Base-by-base conservation (phyloP, 2,113 vertebrate species). In the Rhea americana region DNA sequence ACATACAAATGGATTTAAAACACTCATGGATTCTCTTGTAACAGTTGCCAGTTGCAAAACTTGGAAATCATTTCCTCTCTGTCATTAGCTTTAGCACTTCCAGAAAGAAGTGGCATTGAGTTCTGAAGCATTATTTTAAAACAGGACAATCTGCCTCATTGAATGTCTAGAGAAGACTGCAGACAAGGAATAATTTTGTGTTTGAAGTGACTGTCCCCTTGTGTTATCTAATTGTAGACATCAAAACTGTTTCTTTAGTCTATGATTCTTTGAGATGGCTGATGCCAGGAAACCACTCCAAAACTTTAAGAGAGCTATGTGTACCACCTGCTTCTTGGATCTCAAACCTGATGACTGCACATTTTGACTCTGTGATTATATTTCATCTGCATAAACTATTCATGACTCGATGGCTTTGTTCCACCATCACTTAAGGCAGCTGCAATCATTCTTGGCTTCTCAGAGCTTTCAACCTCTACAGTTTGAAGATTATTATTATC, bases 251-350 rank as follows among this genome's bases (percentile, higher is more conserved):
- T 90, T 93, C 86, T 93, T 93, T 86, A 86, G 55, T 70, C 20
- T 87, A 48, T 16, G 78, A 88, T 65, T 89, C 67, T 94, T 91
- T 48, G 75, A 95, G 62, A 71, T 74, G 63, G 56, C 11, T 87
- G 39, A 82, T 90, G 83, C 87, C 90, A 95, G 86, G 81, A 66
- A 87, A 76, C 13, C 74, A 83, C 84, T 96, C 62, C 79, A 95
- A 94, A 95, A 78, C 77, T 61, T 74, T 75, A 72, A 93, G 84
- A 72, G 14, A 72, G 91, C 85, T 39, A 84, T 35, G n/a, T 75
- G n/a, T 58, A 70, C 81, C 95, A 97, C 96, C 94, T 97, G 95
- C 91, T 94, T 87, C 61, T 93, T 93, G 88, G 90, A 87, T 93
- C 76, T 91, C 86, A 92, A 51, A 58, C 67, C 76, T 83, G 70